Evolutionary conservation across 2,888 invertebrate species (phyloP), one percentile per base, ranked within the genome.

Genomic region (Eupithecia exiguata): DNA sequence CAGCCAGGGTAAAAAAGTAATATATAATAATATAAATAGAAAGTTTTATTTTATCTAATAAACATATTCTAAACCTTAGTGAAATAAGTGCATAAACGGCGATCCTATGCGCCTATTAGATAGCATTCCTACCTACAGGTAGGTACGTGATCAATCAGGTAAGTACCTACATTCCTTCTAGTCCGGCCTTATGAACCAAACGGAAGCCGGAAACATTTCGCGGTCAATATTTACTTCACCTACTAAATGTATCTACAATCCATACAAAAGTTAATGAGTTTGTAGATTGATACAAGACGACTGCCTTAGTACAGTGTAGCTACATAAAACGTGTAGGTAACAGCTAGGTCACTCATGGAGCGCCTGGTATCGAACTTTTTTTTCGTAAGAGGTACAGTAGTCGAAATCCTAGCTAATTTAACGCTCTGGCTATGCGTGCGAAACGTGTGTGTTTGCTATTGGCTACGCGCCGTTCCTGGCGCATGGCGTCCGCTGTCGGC

Each of bases 131-230:
- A 38, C 5, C 16, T 43, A 14, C 46, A 46, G 18, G n/a, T 7
- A 10, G 40, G 10, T 12, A 40, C 7, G 76, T 79, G 74, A 5
- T 63, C 72, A 77, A 78, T 77, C 72, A 75, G 49, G 65, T 30
- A 30, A 4, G 61, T 40, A 40, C 40, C 4, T 25, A 53, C 73
- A 74, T 76, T 71, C 71, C 65, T 75, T 76, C 69, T 66, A 75
- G 70, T 75, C 80, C 84, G 85, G 79, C 84, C 85, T 85, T 80
- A 79, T 74, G 72, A 74, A 76, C n/a, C 69, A 78, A 81, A 81
- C 84, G 81, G 81, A 84, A 85, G 84, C 83, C 84, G 88, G 88
- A 90, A 88, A 78, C 75, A 74, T 79, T 86, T 89, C 84, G 81
- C 83, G 86, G 85, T 79, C 87, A 71, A 70, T 79, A 79, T 77